Evolutionary conservation across 2,888 invertebrate species (phyloP).

Genomic region (Ophioninae sp.): DNA sequence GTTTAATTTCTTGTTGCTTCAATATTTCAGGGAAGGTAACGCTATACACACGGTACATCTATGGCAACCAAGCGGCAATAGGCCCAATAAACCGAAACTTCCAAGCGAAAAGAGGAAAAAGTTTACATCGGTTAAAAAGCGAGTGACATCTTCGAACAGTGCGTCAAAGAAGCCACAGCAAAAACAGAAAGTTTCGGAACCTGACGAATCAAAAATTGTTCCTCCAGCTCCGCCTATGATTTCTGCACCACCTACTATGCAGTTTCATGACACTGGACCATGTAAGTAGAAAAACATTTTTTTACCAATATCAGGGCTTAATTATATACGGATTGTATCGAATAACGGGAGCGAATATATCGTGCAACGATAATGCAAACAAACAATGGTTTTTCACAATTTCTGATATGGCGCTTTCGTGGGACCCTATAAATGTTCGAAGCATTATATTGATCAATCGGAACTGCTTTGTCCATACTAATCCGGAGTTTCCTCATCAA

Average conservation of each 20-base stretch:
- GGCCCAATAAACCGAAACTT: slow-evolving; percentile 76
- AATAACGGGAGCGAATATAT: too few species aligned
- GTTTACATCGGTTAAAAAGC: slow-evolving; percentile 66
- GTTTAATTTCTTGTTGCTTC: neutral
- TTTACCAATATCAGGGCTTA: neutral
- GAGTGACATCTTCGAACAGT: slow-evolving; percentile 54
- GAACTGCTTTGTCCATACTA: neutral
- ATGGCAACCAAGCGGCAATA: slow-evolving; percentile 80
- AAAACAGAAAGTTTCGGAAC: slow-evolving; percentile 66
- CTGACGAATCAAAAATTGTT: slow-evolving; percentile 63
- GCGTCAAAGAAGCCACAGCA: slow-evolving; percentile 59
- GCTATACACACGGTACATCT: slow-evolving; percentile 79
- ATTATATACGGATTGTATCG: neutral
- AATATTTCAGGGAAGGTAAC: slow-evolving; percentile 75
- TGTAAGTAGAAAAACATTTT: slow-evolving; percentile 64
- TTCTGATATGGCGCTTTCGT: too few species aligned
- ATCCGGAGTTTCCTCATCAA: neutral
- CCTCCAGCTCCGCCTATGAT: slow-evolving; percentile 68
- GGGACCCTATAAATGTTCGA: too few species aligned
- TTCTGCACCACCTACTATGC: slow-evolving; percentile 68
- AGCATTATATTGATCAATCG: too few species aligned
- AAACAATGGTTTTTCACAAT: too few species aligned
- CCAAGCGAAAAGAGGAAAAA: slow-evolving; percentile 73
- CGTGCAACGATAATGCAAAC: too few species aligned
- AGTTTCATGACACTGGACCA: slow-evolving; percentile 72